Evolutionary conservation across 2,888 invertebrate species (phyloP).

Genomic region (Lathronympha strigana): DNA sequence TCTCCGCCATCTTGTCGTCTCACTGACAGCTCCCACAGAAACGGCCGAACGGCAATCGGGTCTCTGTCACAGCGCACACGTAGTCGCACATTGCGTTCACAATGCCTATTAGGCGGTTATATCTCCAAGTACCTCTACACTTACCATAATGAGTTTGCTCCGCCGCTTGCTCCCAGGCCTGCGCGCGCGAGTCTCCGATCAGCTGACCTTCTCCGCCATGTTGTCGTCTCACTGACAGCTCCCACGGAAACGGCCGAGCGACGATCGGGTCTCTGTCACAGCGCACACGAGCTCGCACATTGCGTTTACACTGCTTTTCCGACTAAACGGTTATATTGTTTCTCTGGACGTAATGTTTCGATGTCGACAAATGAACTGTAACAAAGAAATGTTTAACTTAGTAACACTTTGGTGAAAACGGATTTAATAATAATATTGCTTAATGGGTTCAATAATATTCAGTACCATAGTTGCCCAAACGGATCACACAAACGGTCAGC

Average conservation of each 20-base stretch:
- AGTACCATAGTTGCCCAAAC: no score
- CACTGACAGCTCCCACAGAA: conserved; percentile 64
- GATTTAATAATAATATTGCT: no score
- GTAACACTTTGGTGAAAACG: background rate
- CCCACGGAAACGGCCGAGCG: conserved; percentile 55
- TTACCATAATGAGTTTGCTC: conserved; percentile 80
- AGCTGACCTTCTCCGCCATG: conserved; percentile 82
- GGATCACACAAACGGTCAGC: no score
- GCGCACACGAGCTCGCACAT: conserved; percentile 48
- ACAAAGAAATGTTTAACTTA: conserved; percentile 31
- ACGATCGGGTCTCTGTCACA: conserved; percentile 47
- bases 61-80: conserved; percentile 45
- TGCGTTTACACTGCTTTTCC: background rate
- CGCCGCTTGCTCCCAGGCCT: conserved; percentile 71
- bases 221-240: conserved; percentile 67
- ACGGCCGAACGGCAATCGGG: conserved; percentile 52
- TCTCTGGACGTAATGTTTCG: conserved; percentile 35
- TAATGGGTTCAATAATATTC: no score
- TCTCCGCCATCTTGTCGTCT: conserved; percentile 74
- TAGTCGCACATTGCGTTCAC: conserved; percentile 55
- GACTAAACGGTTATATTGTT: background rate
- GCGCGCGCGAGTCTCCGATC: conserved; percentile 76
- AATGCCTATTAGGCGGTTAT: no score
- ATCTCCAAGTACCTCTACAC: no score
- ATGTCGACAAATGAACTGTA: conserved; percentile 40